Percentiles rank a stretch among this genome's conserved stretches.
Evolutionary conservation across 2,888 invertebrate genomes (phyloP).

Genomic region (Silvanus unidentatus): DNA sequence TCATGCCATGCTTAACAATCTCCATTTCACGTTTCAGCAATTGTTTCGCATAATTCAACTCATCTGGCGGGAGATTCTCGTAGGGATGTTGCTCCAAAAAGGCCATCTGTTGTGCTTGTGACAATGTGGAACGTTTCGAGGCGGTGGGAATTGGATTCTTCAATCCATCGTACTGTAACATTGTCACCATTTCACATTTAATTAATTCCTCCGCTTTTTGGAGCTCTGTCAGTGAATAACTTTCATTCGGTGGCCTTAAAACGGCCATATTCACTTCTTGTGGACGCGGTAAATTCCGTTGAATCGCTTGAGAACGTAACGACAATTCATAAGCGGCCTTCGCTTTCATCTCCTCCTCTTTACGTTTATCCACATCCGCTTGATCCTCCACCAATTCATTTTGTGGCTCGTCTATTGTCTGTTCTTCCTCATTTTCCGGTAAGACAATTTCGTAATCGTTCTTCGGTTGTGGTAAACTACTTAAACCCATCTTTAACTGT

Average conservation of each 20-base stretch:
- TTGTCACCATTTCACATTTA: conserved; percentile 92
- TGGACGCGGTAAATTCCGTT: conserved; percentile 78
- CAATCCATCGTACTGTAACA: conserved; percentile 86
- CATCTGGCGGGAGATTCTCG: conserved; percentile 62
- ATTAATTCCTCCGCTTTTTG: conserved; percentile 95
- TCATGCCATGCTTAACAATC: conserved; percentile 87
- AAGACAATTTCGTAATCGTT: conserved; percentile 99
- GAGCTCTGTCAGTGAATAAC: conserved; percentile 74
- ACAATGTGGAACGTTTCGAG: conserved; percentile 52
- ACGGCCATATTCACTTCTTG: conserved; percentile 79
- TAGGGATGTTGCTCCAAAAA: conserved; percentile 87
- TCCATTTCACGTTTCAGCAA: conserved; percentile 79
- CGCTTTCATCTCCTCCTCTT: conserved; percentile 62
- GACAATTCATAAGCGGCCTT: conserved; percentile 65
- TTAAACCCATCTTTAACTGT: conserved; percentile 70
- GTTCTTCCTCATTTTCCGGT: conserved; percentile 70
- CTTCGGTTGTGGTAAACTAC: conserved; percentile 79
- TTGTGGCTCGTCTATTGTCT: conserved; percentile 41
- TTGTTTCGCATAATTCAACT: conserved; percentile 59
- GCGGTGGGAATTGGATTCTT: conserved; percentile 60
- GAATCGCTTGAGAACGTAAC: conserved; percentile 79
- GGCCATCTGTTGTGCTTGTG: conserved; percentile 66
- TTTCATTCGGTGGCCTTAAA: conserved; percentile 68
- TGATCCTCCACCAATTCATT: conserved; percentile 66
- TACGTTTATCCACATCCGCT: conserved; percentile 73